A percentile compares a stretch with the other conserved stretches of the same genome.
Conservation (phyloP, 2,888 invertebrate genomes). For the Drosophila quasianomalipes region DNA sequence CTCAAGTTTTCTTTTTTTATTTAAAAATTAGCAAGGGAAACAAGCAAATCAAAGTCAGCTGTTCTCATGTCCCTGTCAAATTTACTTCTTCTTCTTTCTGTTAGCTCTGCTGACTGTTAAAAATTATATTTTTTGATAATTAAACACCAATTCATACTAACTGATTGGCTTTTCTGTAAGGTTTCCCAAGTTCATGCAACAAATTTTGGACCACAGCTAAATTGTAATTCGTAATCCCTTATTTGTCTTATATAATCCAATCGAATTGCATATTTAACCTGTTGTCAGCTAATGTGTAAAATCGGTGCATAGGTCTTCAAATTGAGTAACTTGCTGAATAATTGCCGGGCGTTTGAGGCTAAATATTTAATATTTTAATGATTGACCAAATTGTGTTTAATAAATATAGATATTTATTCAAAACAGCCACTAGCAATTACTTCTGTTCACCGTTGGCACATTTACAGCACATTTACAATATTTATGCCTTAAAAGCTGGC, state of each 20-base stretch:
- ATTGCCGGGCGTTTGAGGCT: background rate
- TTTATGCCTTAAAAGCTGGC: conserved; percentile 17
- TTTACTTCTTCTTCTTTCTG: background rate
- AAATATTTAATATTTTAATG: conserved; percentile 3
- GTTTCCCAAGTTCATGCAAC: background rate
- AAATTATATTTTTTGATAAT: background rate
- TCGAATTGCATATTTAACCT: background rate
- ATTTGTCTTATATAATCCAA: background rate
- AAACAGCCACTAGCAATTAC: conserved; percentile 16
- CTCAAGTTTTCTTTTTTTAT: background rate
- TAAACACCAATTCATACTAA: background rate
- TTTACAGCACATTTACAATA: conserved; percentile 21
- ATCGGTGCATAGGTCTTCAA: background rate
- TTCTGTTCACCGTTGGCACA: conserved; percentile 15
- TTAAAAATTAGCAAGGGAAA: background rate
- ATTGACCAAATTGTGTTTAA: background rate
- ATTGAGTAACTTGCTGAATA: conserved; percentile 1
- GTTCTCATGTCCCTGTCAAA: background rate
- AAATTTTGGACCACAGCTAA: background rate
- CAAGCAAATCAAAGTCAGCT: background rate
- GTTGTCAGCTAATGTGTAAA: background rate
- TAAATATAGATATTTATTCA: conserved; percentile 14
- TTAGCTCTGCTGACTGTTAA: background rate
- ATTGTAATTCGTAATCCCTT: background rate
- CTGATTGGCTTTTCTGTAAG: background rate